A percentile compares a stretch with the other conserved stretches of the same genome.
These are phyloP conservation scores for Mesorhabditis spiculigera DNA, from an alignment of 2,888 invertebrate genomes.

Conservation along the genomic window DNA sequence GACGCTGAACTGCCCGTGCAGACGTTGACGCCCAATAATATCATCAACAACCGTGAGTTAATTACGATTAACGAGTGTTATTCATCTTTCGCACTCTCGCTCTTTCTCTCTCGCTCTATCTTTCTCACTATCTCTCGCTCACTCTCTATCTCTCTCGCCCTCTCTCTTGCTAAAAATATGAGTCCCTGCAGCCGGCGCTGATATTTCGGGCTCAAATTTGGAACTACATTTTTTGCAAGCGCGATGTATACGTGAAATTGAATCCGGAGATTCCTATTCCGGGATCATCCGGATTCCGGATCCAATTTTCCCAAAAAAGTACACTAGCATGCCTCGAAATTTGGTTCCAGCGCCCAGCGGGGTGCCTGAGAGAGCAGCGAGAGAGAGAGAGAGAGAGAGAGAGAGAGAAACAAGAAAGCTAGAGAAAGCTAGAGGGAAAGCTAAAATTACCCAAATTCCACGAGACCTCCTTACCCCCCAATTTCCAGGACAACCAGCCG, in stretches of 20 bases:
- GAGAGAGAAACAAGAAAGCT: slow-evolving; percentile 8
- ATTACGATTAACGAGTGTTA: background rate
- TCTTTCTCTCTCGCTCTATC: too few species aligned
- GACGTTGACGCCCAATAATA: slow-evolving; percentile 5
- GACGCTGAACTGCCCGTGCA: slow-evolving; percentile 6
- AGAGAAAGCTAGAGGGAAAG: too few species aligned
- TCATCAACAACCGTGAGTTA: background rate
- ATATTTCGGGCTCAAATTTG: too few species aligned
- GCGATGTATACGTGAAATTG: too few species aligned
- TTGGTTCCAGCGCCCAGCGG: background rate
- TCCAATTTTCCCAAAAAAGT: too few species aligned
- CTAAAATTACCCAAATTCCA: background rate
- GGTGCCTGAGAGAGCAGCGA: background rate
- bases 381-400: slow-evolving; percentile 8
- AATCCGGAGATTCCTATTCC: too few species aligned
- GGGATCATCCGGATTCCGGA: too few species aligned
- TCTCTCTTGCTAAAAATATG: background rate
- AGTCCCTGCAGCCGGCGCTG: too few species aligned
- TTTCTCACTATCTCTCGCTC: too few species aligned
- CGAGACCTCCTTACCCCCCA: background rate
- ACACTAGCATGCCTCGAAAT: too few species aligned
- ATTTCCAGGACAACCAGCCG: slow-evolving; percentile 3
- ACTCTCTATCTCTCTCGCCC: background rate
- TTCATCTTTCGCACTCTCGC: too few species aligned
- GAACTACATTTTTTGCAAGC: slow-evolving; percentile 10